A percentile compares a stretch with the other conserved stretches of the same genome.
Conservation (phyloP, 2,888 invertebrate genomes). For the Danaus chrysippus region DNA sequence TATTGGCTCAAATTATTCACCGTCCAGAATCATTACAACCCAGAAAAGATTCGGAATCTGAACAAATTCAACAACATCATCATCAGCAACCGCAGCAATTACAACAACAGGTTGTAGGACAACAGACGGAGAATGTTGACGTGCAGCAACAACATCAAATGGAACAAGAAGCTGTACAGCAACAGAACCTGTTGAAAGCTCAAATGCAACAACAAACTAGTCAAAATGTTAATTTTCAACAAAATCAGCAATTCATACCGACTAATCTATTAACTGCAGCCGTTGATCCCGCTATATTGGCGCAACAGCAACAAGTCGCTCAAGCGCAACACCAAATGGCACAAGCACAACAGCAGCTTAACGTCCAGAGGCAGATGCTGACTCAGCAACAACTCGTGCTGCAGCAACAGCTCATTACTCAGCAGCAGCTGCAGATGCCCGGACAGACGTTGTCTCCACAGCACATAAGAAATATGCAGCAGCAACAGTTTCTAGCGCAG, state of each 20-base stretch:
- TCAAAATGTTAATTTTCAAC: conserved; percentile 52
- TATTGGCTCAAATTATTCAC: conserved; percentile 69
- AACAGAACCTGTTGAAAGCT: conserved; percentile 55
- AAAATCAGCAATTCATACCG: conserved; percentile 55
- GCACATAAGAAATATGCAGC: conserved; percentile 63
- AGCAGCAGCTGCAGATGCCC: conserved; percentile 65
- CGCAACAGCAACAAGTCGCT: conserved; percentile 68
- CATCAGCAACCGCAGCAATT: conserved; percentile 46
- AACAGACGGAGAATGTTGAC: conserved; percentile 41
- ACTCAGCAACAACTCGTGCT: conserved; percentile 71
- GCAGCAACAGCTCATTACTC: conserved; percentile 70
- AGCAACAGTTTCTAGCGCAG: conserved; percentile 75
- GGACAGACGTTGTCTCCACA: conserved; percentile 73
- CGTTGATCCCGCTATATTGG: conserved; percentile 59
- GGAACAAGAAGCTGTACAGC: conserved; percentile 54
- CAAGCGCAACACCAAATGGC: conserved; percentile 70
- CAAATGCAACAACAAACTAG: conserved; percentile 55
- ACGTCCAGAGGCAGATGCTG: conserved; percentile 71
- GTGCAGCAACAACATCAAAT: conserved; percentile 40
- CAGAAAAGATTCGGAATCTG: conserved; percentile 67
- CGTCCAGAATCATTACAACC: conserved; percentile 65
- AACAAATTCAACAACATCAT: conserved; percentile 47
- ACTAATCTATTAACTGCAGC: conserved; percentile 50
- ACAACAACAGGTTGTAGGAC: conserved; percentile 41
- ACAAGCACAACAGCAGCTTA: conserved; percentile 69